A percentile compares a stretch with the other conserved stretches of the same genome.
These are phyloP conservation scores for Chitala chitala DNA, from an alignment of 2,113 vertebrate genomes.

Conservation along the genomic window DNA sequence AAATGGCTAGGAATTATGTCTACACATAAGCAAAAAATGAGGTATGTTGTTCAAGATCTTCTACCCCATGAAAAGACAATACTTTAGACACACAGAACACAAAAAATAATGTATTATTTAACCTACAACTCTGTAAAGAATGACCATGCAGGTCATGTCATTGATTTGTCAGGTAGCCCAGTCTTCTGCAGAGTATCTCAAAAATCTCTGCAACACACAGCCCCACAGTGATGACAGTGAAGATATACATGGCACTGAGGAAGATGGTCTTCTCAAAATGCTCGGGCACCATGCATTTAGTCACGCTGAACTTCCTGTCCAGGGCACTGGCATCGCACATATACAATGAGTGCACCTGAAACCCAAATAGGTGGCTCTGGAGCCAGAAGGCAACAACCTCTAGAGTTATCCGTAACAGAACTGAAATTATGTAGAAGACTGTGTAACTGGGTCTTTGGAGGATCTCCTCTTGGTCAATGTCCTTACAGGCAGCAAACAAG, in stretches of 20 bases:
- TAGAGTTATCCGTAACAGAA: slow-evolving; percentile 75
- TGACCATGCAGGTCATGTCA: slow-evolving; percentile 53
- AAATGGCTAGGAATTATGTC: not conserved
- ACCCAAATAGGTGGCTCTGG: slow-evolving; percentile 80
- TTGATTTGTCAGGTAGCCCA: slow-evolving; percentile 66
- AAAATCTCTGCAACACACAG: slow-evolving; percentile 76
- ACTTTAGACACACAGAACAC: slow-evolving; percentile 35
- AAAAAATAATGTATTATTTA: slow-evolving; percentile 28
- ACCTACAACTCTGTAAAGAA: slow-evolving; percentile 25
- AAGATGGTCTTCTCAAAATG: slow-evolving; percentile 89
- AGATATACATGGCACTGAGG: slow-evolving; percentile 81
- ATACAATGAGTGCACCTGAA: slow-evolving; percentile 72
- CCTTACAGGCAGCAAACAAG: slow-evolving; percentile 75
- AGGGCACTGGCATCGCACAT: slow-evolving; percentile 68
- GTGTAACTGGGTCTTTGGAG: slow-evolving; percentile 71
- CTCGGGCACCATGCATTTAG: slow-evolving; percentile 77
- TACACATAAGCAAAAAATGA: slow-evolving; percentile 25
- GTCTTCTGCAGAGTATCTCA: slow-evolving; percentile 73
- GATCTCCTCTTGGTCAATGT: slow-evolving; percentile 77
- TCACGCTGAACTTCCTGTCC: slow-evolving; percentile 66
- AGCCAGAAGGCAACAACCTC: slow-evolving; percentile 81
- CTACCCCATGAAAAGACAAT: slow-evolving; percentile 25
- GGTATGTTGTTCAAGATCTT: slow-evolving; percentile 36
- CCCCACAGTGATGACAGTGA: slow-evolving; percentile 76
- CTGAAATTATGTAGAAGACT: slow-evolving; percentile 74